Evolutionary conservation across 2,797 vertebrate genomes (phyloP).

Genomic region (Poeciliopsis gracilis): DNA sequence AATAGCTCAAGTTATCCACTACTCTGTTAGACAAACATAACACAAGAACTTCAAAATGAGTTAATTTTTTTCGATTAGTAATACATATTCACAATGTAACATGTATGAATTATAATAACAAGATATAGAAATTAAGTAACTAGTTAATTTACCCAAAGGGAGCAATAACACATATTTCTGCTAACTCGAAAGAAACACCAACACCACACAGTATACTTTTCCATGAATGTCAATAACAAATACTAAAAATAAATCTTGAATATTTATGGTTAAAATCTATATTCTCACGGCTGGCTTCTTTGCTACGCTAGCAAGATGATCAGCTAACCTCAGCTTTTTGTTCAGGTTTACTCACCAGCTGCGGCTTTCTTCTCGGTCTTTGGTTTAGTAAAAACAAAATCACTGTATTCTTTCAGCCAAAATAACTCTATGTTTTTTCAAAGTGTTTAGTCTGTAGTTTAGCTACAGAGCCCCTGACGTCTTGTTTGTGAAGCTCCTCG

Average conservation of each 20-base stretch:
- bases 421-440: neutral
- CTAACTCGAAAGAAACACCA: neutral
- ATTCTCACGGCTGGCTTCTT: neutral
- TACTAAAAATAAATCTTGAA: neutral
- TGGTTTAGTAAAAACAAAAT: neutral
- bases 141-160: neutral
- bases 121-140: neutral
- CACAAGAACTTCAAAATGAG: accelerated
- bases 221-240: neutral
- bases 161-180: neutral
- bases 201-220: too few relatives aligned
- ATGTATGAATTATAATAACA: neutral
- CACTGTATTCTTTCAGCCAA: neutral
- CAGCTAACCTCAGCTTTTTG: conserved; percentile 4
- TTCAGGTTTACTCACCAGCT: conserved; percentile 50
- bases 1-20: neutral
- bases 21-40: neutral
- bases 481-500: conserved; percentile 6
- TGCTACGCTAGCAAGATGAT: conserved; percentile 15
- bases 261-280: neutral
- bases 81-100: neutral
- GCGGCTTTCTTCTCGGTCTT: neutral
- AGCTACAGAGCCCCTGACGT: neutral
- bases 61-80: neutral
- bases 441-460: neutral